A percentile compares a stretch with the other conserved stretches of the same genome.
phyloP scores from a whole-genome alignment of 2,888 invertebrate species.

The Keiferia lycopersicella region DNA sequence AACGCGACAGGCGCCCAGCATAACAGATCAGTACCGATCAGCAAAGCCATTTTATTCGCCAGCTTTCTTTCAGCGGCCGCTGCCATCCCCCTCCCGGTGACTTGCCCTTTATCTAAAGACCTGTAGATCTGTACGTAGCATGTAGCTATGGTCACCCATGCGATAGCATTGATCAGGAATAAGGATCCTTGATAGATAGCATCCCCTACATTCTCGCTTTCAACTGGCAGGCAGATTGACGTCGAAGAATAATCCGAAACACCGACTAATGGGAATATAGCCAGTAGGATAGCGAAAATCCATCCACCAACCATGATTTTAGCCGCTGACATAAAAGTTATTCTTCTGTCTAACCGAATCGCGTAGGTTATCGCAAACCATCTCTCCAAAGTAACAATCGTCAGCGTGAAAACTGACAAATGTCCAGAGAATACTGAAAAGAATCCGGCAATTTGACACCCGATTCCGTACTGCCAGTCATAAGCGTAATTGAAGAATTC shows the following conservation, averaged over 20 bases:
- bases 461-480: conserved; percentile 91
- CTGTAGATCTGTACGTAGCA: conserved; percentile 94
- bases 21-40: conserved; percentile 92
- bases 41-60: conserved; percentile 94
- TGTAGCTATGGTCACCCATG: conserved; percentile 90
- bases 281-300: conserved; percentile 89
- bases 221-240: conserved; percentile 93
- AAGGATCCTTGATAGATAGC: conserved; percentile 87
- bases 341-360: conserved; percentile 89
- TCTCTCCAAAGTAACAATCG: conserved; percentile 92
- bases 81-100: conserved; percentile 83
- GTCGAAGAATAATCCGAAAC: conserved; percentile 94
- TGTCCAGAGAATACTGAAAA: conserved; percentile 93
- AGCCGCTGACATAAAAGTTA: conserved; percentile 86
- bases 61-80: conserved; percentile 86
- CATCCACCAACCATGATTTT: conserved; percentile 90
- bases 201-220: conserved; percentile 85
- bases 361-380: conserved; percentile 93
- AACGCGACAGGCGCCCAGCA: conserved; percentile 95
- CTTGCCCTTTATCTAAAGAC: conserved; percentile 86
- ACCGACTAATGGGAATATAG: conserved; percentile 89
- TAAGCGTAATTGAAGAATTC: conserved; percentile 95
- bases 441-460: conserved; percentile 93
- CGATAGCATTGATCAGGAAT: conserved; percentile 88
- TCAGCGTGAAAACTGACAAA: conserved; percentile 92